phyloP scores from a whole-genome alignment of 1,140 invertebrate genomes.

The Papilio polyxenes region DNA sequence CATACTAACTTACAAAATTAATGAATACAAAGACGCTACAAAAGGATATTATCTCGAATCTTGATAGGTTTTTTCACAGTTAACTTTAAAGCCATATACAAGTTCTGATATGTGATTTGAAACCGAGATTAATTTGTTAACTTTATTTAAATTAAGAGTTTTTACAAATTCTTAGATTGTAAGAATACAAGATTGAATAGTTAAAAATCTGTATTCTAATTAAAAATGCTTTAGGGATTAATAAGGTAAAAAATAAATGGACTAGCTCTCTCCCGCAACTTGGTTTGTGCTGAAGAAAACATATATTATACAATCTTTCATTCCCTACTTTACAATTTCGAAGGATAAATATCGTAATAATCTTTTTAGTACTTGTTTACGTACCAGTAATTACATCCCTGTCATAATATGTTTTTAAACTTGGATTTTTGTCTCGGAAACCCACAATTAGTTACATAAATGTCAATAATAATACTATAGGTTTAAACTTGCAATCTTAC shows the following conservation, averaged over 20 bases:
- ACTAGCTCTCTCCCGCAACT: neutral
- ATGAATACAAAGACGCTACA: neutral
- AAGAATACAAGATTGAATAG: neutral
- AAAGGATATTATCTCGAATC: slow-evolving; percentile 13
- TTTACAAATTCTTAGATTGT: neutral
- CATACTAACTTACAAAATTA: slow-evolving; percentile 17
- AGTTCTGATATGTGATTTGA: neutral
- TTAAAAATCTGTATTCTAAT: neutral
- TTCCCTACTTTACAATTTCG: neutral
- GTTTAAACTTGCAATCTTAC: too few relatives aligned
- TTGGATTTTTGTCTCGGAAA: too few relatives aligned
- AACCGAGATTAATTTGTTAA: neutral
- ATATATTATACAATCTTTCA: neutral
- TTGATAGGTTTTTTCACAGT: slow-evolving; percentile 24
- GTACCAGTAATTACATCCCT: neutral
- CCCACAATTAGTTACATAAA: too few relatives aligned
- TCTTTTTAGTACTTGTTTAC: neutral
- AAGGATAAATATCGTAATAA: neutral
- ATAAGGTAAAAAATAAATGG: neutral
- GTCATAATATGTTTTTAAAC: too few relatives aligned
- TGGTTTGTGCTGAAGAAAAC: too few relatives aligned
- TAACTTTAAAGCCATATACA: neutral
- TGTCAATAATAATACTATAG: too few relatives aligned
- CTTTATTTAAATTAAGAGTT: neutral
- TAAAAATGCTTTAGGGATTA: too few relatives aligned